Conservation (phyloP, 2,888 invertebrate genomes). For the Diaphora mendica region DNA sequence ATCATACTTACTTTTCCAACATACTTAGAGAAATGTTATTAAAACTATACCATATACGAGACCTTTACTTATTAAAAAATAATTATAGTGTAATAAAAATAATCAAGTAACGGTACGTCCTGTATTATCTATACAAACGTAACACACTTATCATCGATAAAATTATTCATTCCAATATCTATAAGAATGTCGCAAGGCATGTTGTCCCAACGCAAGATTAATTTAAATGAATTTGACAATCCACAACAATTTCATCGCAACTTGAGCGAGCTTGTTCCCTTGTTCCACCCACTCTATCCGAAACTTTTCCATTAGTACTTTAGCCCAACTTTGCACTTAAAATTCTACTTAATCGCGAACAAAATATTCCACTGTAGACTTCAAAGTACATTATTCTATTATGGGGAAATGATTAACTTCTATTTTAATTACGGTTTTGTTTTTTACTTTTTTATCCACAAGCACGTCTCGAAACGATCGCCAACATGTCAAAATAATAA, state of each 20-base stretch:
- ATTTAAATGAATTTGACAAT: conserved; percentile 67
- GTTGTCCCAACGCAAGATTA: conserved; percentile 39
- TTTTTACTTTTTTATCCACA: conserved; percentile 32
- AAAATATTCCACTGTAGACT: conserved; percentile 67
- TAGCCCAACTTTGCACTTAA: conserved; percentile 72
- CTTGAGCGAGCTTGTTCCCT: conserved; percentile 63
- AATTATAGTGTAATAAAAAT: neutral
- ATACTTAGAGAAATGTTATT: too few species aligned
- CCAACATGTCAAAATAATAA: conserved; percentile 13
- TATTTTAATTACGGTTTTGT: conserved; percentile 51
- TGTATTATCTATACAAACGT: neutral
- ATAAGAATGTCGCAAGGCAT: conserved; percentile 22
- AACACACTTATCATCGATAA: neutral
- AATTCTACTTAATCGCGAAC: conserved; percentile 72
- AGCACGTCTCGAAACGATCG: neutral
- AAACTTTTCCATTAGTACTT: conserved; percentile 77
- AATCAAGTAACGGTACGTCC: neutral
- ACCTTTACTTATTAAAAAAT: neutral
- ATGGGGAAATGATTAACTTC: conserved; percentile 60
- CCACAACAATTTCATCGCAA: conserved; percentile 61
- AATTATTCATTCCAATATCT: conserved; percentile 20
- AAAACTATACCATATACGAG: neutral
- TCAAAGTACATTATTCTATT: conserved; percentile 62
- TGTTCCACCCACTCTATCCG: conserved; percentile 61
- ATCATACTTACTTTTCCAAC: too few species aligned